These are phyloP conservation scores for Tetragnatha versicolor DNA, from an alignment of 1,140 invertebrate species.

Conservation along the genomic window DNA sequence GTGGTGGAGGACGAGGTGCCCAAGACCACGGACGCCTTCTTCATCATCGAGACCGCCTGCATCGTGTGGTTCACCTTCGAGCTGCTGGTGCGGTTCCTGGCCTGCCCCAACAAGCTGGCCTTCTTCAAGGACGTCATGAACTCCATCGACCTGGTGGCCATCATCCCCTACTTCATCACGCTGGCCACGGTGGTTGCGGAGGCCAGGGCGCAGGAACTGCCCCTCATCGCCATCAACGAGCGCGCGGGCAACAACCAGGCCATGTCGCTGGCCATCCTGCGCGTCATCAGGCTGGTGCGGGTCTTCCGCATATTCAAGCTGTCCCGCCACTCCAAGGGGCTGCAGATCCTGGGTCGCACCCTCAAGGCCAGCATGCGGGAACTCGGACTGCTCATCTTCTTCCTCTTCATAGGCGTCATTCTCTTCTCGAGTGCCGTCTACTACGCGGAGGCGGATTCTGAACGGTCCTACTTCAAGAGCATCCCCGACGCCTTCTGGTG, in stretches of 20 bases:
- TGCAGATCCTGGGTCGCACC: constrained; percentile 97
- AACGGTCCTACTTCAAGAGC: constrained; percentile 95
- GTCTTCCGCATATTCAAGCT: constrained; percentile 99
- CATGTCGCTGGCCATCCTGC: constrained; percentile 96
- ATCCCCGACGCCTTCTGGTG: constrained; percentile 99
- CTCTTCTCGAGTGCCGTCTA: constrained; percentile 98
- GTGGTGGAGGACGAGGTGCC: constrained; percentile 96
- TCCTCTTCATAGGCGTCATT: constrained; percentile 98
- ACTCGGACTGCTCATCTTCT: constrained; percentile 99
- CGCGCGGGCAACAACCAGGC: constrained; percentile 76
- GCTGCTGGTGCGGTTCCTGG: constrained; percentile 96
- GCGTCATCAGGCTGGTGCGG: constrained; percentile 95
- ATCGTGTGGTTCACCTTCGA: constrained; percentile 99
- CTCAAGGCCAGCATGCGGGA: constrained; percentile 99
- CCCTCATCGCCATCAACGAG: constrained; percentile 23
- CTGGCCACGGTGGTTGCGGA: constrained; percentile 95
- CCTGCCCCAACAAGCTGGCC: constrained; percentile 97
- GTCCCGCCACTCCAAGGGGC: constrained; percentile 95
- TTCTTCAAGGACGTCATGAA: constrained; percentile 99
- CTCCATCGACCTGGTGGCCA: constrained; percentile 99
- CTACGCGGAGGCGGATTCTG: constrained; percentile 96
- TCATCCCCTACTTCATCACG: constrained; percentile 99
- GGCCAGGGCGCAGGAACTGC: constrained; percentile 20
- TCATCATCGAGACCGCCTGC: constrained; percentile 97
- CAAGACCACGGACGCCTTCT: constrained; percentile 96